Base-by-base conservation (phyloP, 2,113 vertebrate species). In the Eretmochelys imbricata region DNA sequence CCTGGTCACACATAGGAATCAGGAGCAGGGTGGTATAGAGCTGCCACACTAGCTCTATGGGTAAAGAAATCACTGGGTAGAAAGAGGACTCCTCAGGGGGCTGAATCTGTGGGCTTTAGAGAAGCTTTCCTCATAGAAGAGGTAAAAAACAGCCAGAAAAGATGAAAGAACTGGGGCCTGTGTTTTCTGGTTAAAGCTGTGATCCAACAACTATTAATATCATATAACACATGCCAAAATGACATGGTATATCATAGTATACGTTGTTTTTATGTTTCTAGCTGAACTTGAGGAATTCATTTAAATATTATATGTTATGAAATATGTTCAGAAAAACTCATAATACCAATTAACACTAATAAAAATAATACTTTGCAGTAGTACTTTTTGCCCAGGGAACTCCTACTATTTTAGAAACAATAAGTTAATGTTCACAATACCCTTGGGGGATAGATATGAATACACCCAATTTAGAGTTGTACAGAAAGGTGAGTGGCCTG, bases 391-490 rank as follows among this genome's bases (percentile, higher is more conserved):
- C 20, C 11, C 7, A 85, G 54, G 51, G 38, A 90, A 92, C 10
- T 90, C 53, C 17, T 84, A 25, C 55, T 85, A 72, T 80, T 90
- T 94, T 84, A 69, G 62, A 80, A 91, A 94, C 3, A n/a, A 29
- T 50, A 82, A 75, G 76, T 86, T 59, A 54, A 82, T 54, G 89
- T 48, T 79, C 62, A 91, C 38, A 53, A 91, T 75, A 84, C 75
- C 80, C 93, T 35, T 62, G 53, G 85, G 89, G 65, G 12, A 7
- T 93, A 83, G 38, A 57, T 92, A 93, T 54, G 88, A 85, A 59
- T 92, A 89, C 83, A 87, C 54, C 55, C 4, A 48, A 57, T 92
- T 94, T 94, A 85, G 35, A 93, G 54, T 29, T 90, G 75, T 50
- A 65, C 27, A 9, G 54, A 65, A 75, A 83, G 55, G 81, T 80